phyloP scores from a whole-genome alignment of 2,113 vertebrate species.

The Conger conger region DNA sequence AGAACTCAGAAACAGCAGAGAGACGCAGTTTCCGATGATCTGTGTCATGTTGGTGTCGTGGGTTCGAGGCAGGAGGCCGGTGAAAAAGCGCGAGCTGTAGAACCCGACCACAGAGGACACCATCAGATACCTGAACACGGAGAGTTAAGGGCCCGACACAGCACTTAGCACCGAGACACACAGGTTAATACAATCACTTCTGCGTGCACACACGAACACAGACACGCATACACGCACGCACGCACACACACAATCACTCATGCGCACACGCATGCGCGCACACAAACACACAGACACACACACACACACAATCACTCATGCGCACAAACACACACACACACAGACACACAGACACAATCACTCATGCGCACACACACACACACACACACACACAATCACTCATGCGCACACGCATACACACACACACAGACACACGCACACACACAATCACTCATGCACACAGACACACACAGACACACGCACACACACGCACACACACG shows the following conservation, averaged over 20 bases:
- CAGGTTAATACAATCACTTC: not conserved
- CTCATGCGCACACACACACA: not conserved
- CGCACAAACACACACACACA: too few species aligned
- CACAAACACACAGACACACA: not conserved
- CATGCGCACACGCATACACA: not conserved
- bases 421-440: not conserved
- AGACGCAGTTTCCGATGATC: conserved; percentile 97
- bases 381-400: not conserved
- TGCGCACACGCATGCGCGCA: too few species aligned
- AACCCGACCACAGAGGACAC: conserved; percentile 91
- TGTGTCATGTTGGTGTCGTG: conserved; percentile 89
- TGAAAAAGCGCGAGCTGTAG: conserved; percentile 91
- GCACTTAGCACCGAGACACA: not conserved
- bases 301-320: too few species aligned
- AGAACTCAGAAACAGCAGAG: conserved; percentile 92
- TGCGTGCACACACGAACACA: too few species aligned
- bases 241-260: too few species aligned
- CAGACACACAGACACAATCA: not conserved
- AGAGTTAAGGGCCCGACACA: conserved; percentile 46
- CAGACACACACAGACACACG: too few species aligned
- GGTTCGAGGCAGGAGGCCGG: conserved; percentile 76
- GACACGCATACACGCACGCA: not conserved
- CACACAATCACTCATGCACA: too few species aligned
- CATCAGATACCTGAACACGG: conserved; percentile 84
- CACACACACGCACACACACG: not conserved